Conservation (phyloP, 1,140 invertebrate species). For the Bombus fervidus region DNA sequence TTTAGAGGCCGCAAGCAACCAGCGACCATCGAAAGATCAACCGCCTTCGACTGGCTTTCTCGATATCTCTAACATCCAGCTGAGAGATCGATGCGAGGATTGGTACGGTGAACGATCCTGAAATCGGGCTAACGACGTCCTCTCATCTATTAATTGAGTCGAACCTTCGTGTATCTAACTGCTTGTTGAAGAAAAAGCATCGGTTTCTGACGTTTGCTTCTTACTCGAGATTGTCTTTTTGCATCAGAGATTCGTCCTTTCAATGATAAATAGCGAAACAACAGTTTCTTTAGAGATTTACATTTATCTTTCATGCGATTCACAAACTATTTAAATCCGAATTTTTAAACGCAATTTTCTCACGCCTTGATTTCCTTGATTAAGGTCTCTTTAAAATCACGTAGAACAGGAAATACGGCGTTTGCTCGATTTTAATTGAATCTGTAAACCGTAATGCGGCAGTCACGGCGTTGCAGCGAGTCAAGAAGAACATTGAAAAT, state of each 20-base stretch:
- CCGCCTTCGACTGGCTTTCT: background rate
- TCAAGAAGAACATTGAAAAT: background rate
- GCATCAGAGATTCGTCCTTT: background rate
- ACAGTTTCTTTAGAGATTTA: too few relatives aligned
- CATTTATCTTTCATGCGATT: background rate
- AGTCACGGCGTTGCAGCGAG: background rate
- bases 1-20: background rate
- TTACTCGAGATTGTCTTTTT: background rate
- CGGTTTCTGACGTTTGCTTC: too few relatives aligned
- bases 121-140: background rate
- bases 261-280: background rate
- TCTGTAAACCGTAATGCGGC: background rate
- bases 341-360: background rate
- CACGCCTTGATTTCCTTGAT: background rate
- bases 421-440: background rate
- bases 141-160: background rate
- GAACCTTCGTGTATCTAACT: background rate
- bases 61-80: background rate
- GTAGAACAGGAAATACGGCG: background rate
- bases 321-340: background rate
- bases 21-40: slow-evolving; percentile 10
- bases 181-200: background rate
- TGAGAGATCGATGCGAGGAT: background rate
- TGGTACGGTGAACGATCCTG: background rate
- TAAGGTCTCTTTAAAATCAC: too few relatives aligned